These are phyloP conservation scores for Sinotaia quadrata DNA, from an alignment of 2,888 invertebrate genomes.

Conservation along the genomic window DNA sequence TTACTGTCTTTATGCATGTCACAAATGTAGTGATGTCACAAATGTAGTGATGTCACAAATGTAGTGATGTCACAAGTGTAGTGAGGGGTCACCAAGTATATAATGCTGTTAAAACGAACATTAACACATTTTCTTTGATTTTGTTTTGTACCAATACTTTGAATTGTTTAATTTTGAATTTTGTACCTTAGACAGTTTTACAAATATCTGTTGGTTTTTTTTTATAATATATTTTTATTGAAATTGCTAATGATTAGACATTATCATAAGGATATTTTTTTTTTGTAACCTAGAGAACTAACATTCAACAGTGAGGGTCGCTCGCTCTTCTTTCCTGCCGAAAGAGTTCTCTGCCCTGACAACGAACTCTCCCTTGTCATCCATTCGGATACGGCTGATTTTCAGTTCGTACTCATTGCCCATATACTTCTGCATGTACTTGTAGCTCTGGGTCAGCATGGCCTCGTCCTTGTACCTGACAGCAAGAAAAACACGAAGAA, in stretches of 20 bases:
- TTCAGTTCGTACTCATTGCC: constrained; percentile 98
- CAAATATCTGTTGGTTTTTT: no score
- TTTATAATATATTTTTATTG: no score
- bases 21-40: no score
- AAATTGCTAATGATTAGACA: no score
- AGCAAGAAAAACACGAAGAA: no score
- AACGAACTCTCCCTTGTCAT: constrained; percentile 97
- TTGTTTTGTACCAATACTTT: no score
- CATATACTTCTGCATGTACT: constrained; percentile 98
- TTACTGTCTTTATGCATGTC: no score
- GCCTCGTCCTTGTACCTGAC: constrained; percentile 65
- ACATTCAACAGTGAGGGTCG: constrained; percentile 70
- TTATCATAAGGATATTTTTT: not conserved
- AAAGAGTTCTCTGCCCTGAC: constrained; percentile 77
- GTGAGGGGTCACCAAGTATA: no score
- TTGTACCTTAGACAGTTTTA: not conserved
- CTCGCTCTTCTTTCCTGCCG: constrained; percentile 67
- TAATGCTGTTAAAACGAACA: no score
- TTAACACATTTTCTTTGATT: no score
- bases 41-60: no score
- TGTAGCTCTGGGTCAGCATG: constrained; percentile 91
- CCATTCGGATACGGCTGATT: constrained; percentile 94
- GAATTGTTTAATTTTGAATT: not conserved
- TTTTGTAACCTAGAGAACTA: constrained; percentile 34
- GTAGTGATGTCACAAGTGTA: no score